Evolutionary conservation across 2,888 invertebrate genomes (phyloP), one percentile per base, ranked within the genome.

Genomic region (Gisinianus flammeolus): DNA sequence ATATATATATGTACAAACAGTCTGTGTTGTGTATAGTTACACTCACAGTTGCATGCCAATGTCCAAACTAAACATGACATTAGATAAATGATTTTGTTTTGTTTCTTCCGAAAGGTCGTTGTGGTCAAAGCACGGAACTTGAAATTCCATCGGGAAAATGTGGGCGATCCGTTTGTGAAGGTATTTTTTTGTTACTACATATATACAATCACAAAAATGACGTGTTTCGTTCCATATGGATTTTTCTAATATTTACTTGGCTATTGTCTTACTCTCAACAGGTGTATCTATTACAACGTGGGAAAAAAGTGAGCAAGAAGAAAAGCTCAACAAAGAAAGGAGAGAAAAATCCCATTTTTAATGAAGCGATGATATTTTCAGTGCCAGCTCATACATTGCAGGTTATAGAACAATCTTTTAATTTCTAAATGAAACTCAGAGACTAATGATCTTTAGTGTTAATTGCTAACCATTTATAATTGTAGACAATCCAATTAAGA

Each of bases 281-380:
- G 92, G 93, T 94, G 2, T 94, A 94, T 86, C 87, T 94, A 70
- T 89, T 94, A 85, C 93, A 93, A 86, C 91, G 93, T 85, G 93
- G 93, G 0, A 93, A 93, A 86, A 94, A 93, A 87, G 90, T 94
- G 71, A 91, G 92, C 85, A 94, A 94, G 87, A 94, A 94, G 88
- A 92, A 92, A 86, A 94, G 94, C 30, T 91, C 93, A 22, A 89
- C 91, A 19, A 94, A 94, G 86, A 90, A 91, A 82, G 91, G 91
- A 54, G 93, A 94, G 85, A 90, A 90, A 75, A 91, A 91, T 86
- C 93, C 93, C 0, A 93, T 93, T 82, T 94, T 93, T 87, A 94
- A 94, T 86, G 94, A 94, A 87, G 92, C 93, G 24, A 93, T 94
- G 90, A 94, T 93, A 85, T 94, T 94, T 87, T 93, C 91, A 85